Conservation (phyloP, 2,888 invertebrate species). For the Ophion obscuratus region DNA sequence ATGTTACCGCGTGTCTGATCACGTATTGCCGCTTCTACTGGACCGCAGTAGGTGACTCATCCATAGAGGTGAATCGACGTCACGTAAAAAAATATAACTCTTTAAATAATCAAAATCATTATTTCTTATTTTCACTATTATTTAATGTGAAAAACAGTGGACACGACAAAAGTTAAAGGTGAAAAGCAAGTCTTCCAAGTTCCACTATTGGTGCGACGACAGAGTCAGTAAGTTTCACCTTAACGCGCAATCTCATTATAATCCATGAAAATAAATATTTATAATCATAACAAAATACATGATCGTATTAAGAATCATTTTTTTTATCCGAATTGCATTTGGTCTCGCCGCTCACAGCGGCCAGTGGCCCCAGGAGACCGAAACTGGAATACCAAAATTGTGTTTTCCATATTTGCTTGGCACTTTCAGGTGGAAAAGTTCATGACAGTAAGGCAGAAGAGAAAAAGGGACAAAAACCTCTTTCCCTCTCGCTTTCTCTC, state of each 20-base stretch:
- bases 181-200: no score
- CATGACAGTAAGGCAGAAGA: slow-evolving; percentile 27
- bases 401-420: slow-evolving; percentile 30
- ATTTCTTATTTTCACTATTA: no score
- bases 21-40: background rate
- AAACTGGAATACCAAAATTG: slow-evolving; percentile 44
- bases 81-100: no score
- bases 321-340: slow-evolving; percentile 7
- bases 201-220: no score
- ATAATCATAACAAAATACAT: no score
- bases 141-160: no score
- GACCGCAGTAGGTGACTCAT: background rate
- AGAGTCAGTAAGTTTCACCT: no score
- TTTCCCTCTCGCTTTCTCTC: background rate
- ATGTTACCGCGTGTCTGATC: slow-evolving; percentile 2
- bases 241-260: no score
- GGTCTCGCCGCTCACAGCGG: background rate
- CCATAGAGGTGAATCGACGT: no score
- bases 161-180: no score
- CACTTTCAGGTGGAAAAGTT: slow-evolving; percentile 38
- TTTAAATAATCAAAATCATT: no score
- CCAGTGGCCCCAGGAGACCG: slow-evolving; percentile 10
- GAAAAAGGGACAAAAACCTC: slow-evolving; percentile 2
- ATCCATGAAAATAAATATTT: no score
- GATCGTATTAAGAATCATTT: background rate